Percentiles rank a stretch among this genome's conserved stretches.
phyloP scores from a whole-genome alignment of 2,797 vertebrate species.

The Mallotus villosus region DNA sequence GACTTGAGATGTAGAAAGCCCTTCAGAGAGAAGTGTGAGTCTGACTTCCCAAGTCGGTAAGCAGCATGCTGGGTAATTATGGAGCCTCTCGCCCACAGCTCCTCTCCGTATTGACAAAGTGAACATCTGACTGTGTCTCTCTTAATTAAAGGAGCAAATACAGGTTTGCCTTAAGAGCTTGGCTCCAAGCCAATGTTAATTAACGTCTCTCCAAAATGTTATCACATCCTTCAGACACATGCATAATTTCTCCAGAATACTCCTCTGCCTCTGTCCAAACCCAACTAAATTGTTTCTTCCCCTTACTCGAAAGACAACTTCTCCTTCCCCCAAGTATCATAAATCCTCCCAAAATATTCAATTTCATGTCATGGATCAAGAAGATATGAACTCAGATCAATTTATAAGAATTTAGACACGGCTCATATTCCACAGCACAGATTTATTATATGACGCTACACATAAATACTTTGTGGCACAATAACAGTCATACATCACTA shows the following conservation, averaged over 20 bases:
- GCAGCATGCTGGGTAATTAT: constrained; percentile 65
- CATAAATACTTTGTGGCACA: constrained; percentile 32
- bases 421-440: constrained; percentile 41
- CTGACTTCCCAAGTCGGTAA: constrained; percentile 20
- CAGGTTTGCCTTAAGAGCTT: constrained; percentile 55
- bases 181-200: constrained; percentile 64
- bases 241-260: constrained; percentile 44
- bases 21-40: no score
- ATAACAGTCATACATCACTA: constrained; percentile 37
- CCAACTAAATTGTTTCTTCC: constrained; percentile 22
- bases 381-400: constrained; percentile 49
- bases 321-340: constrained; percentile 9
- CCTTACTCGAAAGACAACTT: constrained; percentile 27
- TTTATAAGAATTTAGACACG: constrained; percentile 46
- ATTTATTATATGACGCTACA: constrained; percentile 26
- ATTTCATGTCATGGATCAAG: constrained; percentile 56
- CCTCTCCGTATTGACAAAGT: constrained; percentile 52
- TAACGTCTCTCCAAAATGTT: constrained; percentile 56
- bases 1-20: no score
- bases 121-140: constrained; percentile 63
- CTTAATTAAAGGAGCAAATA: constrained; percentile 64
- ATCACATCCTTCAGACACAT: constrained; percentile 65
- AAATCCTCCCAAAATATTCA: constrained; percentile 24
- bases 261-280: constrained; percentile 25
- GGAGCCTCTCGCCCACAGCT: constrained; percentile 54